Evolutionary conservation across 2,888 invertebrate species (phyloP).

Genomic region (Lithophane ornitopus): DNA sequence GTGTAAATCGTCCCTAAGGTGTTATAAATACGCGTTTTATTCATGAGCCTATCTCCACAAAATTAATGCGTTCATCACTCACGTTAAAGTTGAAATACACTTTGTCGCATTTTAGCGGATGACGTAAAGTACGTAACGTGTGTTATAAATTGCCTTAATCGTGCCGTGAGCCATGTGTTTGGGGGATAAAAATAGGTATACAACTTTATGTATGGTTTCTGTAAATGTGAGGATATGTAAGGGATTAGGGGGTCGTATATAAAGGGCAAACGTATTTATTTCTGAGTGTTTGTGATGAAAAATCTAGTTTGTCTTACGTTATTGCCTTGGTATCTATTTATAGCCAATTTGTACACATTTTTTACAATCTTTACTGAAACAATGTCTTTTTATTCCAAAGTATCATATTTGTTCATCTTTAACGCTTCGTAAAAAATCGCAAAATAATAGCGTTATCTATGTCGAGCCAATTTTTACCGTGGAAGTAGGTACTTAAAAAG

Average conservation of each 20-base stretch:
- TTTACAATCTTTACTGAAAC: background rate
- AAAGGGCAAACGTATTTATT: conserved; percentile 15
- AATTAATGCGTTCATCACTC: conserved; percentile 70
- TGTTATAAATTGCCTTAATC: conserved; percentile 60
- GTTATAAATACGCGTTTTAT: conserved; percentile 71
- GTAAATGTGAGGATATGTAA: conserved; percentile 23
- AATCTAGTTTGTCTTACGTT: background rate
- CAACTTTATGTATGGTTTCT: conserved; percentile 22
- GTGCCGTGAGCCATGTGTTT: conserved; percentile 41
- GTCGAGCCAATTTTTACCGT: too few relatives aligned
- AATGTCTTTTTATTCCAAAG: background rate
- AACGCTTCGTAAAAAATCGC: background rate
- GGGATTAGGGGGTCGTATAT: conserved; percentile 15
- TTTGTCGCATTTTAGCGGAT: conserved; percentile 55
- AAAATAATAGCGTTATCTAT: too few relatives aligned
- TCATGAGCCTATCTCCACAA: conserved; percentile 67
- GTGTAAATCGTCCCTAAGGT: conserved; percentile 58
- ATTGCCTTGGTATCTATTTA: background rate
- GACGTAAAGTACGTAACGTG: conserved; percentile 39
- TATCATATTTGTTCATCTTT: background rate
- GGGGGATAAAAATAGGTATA: conserved; percentile 46
- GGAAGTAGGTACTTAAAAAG: too few relatives aligned
- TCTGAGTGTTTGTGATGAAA: background rate
- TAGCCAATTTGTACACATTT: too few relatives aligned
- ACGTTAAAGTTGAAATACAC: conserved; percentile 65